These are phyloP conservation scores for Noctua pronuba DNA, from an alignment of 2,888 invertebrate species.

Conservation along the genomic window DNA sequence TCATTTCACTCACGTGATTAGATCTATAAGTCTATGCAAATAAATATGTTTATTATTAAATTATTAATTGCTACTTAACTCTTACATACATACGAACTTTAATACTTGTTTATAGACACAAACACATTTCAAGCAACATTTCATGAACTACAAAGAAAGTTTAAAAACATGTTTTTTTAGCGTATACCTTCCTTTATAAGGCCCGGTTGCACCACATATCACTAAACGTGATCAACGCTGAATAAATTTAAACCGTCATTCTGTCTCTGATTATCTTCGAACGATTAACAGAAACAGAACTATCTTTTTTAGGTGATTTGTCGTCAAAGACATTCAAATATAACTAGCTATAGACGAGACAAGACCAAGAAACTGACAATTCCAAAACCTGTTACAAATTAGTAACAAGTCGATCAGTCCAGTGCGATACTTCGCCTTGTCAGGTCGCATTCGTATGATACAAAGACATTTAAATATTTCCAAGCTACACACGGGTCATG, in stretches of 20 bases:
- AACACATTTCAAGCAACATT: not conserved
- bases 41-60: not conserved
- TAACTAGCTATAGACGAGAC: no score
- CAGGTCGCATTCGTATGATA: no score
- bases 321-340: no score
- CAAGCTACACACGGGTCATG: no score
- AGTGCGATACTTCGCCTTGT: no score
- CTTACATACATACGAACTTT: not conserved
- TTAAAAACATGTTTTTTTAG: not conserved
- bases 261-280: not conserved
- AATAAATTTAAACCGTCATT: not conserved
- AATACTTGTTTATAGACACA: not conserved
- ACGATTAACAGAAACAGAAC: no score
- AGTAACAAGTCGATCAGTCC: no score
- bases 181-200: not conserved
- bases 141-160: not conserved
- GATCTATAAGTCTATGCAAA: not conserved
- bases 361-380: no score
- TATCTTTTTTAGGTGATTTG: no score
- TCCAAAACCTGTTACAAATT: no score
- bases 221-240: not conserved
- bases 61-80: not conserved
- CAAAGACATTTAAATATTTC: no score
- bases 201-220: not conserved
- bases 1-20: not conserved